Percentiles rank a stretch among this genome's conserved stretches.
phyloP scores from a whole-genome alignment of 2,797 vertebrate genomes.

The Cirrhinus molitorella region DNA sequence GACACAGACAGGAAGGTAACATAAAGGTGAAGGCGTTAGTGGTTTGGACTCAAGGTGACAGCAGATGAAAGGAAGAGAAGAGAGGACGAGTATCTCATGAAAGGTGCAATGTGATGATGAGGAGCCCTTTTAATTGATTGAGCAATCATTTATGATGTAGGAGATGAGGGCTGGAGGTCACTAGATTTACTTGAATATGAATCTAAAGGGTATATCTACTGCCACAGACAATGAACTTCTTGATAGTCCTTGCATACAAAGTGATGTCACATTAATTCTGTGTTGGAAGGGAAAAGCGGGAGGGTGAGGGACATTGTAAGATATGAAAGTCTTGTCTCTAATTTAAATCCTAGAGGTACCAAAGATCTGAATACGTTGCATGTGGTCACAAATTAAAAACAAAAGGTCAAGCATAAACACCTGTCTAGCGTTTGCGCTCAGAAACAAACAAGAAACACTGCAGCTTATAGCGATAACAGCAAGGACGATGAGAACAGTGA shows the following conservation, averaged over 20 bases:
- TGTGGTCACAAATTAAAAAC: constrained; percentile 23
- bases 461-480: constrained; percentile 72
- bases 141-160: constrained; percentile 65
- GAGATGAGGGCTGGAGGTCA: constrained; percentile 21
- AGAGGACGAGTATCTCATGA: not conserved
- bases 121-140: constrained; percentile 82
- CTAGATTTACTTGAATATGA: constrained; percentile 17
- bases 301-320: constrained; percentile 6
- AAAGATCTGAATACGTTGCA: constrained; percentile 20
- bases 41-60: constrained; percentile 13
- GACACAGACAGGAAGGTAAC: constrained; percentile 19
- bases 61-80: constrained; percentile 2
- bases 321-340: constrained; percentile 1
- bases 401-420: constrained; percentile 19
- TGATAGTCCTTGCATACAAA: constrained; percentile 55
- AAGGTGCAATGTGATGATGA: constrained; percentile 65
- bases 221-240: not conserved
- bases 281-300: constrained; percentile 1
- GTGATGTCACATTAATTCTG: constrained; percentile 12
- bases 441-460: constrained; percentile 37
- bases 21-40: not conserved
- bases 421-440: constrained; percentile 17
- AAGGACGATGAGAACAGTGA: constrained; percentile 81
- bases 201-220: constrained; percentile 14
- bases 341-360: constrained; percentile 31